Conservation (phyloP, 2,797 vertebrate genomes). For the Heterohyrax brucei region DNA sequence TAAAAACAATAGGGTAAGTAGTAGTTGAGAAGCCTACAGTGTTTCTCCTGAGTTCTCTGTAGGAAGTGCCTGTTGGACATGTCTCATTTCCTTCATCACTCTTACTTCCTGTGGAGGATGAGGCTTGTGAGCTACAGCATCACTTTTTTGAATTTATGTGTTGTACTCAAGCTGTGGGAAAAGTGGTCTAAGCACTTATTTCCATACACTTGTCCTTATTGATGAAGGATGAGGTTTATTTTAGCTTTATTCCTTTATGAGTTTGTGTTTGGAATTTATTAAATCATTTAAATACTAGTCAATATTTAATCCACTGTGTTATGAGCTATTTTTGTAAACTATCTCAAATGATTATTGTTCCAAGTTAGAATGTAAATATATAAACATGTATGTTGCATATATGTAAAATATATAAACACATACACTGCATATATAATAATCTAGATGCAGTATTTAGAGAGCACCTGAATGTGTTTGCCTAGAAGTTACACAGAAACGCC, state of each 20-base stretch:
- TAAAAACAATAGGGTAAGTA: too few relatives aligned
- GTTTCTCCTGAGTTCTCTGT: slow-evolving; percentile 10
- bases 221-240: neutral
- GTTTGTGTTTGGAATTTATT: slow-evolving; percentile 10
- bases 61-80: neutral
- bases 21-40: neutral
- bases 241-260: neutral
- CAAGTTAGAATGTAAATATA: neutral
- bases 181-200: neutral
- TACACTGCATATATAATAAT: neutral
- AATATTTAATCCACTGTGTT: slow-evolving; percentile 16
- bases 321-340: neutral
- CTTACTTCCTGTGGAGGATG: neutral
- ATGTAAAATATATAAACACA: neutral
- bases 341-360: neutral
- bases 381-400: neutral
- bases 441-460: neutral
- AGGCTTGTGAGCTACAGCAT: neutral
- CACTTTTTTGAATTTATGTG: neutral
- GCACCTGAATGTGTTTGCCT: neutral
- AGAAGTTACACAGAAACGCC: neutral
- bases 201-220: neutral
- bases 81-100: neutral
- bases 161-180: neutral
- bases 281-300: neutral